Base-by-base conservation (phyloP, 2,797 vertebrate species). In the Microcaecilia unicolor region DNA sequence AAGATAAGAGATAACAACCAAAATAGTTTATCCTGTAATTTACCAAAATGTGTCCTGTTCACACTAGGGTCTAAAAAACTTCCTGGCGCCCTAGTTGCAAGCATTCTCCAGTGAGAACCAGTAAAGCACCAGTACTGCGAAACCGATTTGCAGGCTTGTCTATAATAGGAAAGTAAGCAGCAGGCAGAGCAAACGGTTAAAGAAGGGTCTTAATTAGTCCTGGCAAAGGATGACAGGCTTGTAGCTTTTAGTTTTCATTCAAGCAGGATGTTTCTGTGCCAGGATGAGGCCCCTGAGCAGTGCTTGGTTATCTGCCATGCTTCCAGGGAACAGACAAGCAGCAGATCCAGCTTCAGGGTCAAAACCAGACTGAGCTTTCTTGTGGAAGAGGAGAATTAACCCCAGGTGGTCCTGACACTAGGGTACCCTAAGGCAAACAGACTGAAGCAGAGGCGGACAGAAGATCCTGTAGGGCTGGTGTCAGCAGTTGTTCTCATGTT, bases 81-180 rank as follows among this genome's bases (percentile, higher is more conserved):
- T 50, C 20, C 44, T 51, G 41, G 11, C 9, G 46, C 15, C 23
- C 2, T 15, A 37, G n/a, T 20, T 27, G 17, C 31, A 22, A 35
- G n/a, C n/a, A n/a, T n/a, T n/a, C n/a, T n/a, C n/a, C n/a, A 12
- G 17, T 46, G 57, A 5, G 38, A 48, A 39, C 34, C 12, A 20
- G 4, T 29, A 14, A 41, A 43, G n/a, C n/a, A n/a, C n/a, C n/a
- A n/a, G n/a, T n/a, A n/a, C n/a, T n/a, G n/a, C n/a, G n/a, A n/a
- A n/a, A n/a, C n/a, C n/a, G n/a, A n/a, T n/a, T n/a, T n/a, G n/a
- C n/a, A n/a, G n/a, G n/a, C n/a, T n/a, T n/a, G n/a, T n/a, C n/a
- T n/a, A 33, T 19, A 52, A 30, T 1, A 1, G 3, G 8, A 10
- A 19, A 31, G 10, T 0, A 39, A 13, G 20, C 20, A 10, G 11